These are phyloP conservation scores for Cebidichthys violaceus DNA, from an alignment of 2,113 vertebrate genomes.

Conservation along the genomic window DNA sequence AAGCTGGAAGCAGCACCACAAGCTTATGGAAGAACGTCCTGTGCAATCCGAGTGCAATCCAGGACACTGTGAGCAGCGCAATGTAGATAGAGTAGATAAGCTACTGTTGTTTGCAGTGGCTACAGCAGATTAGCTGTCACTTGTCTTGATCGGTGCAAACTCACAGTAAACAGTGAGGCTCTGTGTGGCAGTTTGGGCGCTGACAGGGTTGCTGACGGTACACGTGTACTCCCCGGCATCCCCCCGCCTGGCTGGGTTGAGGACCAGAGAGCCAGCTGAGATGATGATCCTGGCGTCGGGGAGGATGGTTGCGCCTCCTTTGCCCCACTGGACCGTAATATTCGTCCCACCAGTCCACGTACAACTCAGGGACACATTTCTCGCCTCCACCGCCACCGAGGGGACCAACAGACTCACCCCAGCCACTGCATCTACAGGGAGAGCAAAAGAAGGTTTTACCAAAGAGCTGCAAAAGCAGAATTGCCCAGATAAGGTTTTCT, in stretches of 20 bases:
- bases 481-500: neutral
- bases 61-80: slow-evolving; percentile 36
- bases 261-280: slow-evolving; percentile 71
- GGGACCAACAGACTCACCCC: slow-evolving; percentile 74
- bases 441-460: slow-evolving; percentile 1
- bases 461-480: slow-evolving; percentile 23
- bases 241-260: slow-evolving; percentile 71
- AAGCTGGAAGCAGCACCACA: slow-evolving; percentile 25
- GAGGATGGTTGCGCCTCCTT: slow-evolving; percentile 61
- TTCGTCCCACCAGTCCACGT: slow-evolving; percentile 72
- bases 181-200: slow-evolving; percentile 57
- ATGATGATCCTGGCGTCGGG: slow-evolving; percentile 73
- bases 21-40: slow-evolving; percentile 40
- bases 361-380: slow-evolving; percentile 79
- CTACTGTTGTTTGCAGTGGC: slow-evolving; percentile 53
- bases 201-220: slow-evolving; percentile 81
- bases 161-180: slow-evolving; percentile 84
- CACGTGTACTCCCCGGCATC: slow-evolving; percentile 81
- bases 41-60: slow-evolving; percentile 32
- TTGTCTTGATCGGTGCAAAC: slow-evolving; percentile 65
- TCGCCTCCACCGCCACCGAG: slow-evolving; percentile 70
- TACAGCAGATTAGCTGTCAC: slow-evolving; percentile 54
- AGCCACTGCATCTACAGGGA: slow-evolving; percentile 67
- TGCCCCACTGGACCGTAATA: slow-evolving; percentile 75
- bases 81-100: slow-evolving; percentile 58